phyloP scores from a whole-genome alignment of 53 echinoderm and acorn worm species.

The Echinometra lucunter region DNA sequence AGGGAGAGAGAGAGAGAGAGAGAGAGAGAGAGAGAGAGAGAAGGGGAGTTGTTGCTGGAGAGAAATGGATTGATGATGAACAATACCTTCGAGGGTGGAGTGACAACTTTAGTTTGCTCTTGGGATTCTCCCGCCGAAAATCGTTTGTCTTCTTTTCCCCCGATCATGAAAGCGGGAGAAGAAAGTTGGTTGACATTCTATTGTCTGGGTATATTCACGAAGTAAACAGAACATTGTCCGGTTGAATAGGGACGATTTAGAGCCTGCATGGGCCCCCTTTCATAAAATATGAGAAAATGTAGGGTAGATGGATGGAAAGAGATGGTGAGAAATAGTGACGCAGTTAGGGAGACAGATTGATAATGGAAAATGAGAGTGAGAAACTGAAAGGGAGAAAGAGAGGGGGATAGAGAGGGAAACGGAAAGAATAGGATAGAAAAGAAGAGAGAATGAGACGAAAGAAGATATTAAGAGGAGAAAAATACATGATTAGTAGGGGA shows the following conservation, averaged over 20 bases:
- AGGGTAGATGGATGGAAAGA: background rate
- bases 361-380: background rate
- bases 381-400: background rate
- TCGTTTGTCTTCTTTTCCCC: constrained; percentile 71
- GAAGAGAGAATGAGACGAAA: background rate
- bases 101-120: constrained; percentile 62
- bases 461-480: background rate
- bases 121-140: constrained; percentile 56
- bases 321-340: background rate
- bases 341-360: no score
- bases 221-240: constrained; percentile 49
- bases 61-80: background rate
- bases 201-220: constrained; percentile 61
- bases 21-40: background rate
- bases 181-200: constrained; percentile 64
- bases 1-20: background rate
- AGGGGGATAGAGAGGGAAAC: background rate
- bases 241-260: constrained; percentile 30
- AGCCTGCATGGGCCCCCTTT: background rate
- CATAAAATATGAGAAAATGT: background rate
- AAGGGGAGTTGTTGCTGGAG: no score
- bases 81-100: constrained; percentile 69
- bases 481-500: background rate
- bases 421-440: no score
- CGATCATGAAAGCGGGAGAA: constrained; percentile 17